Evolutionary conservation across 2,797 vertebrate species (phyloP).

Genomic region (Urosaurus nigricauda): DNA sequence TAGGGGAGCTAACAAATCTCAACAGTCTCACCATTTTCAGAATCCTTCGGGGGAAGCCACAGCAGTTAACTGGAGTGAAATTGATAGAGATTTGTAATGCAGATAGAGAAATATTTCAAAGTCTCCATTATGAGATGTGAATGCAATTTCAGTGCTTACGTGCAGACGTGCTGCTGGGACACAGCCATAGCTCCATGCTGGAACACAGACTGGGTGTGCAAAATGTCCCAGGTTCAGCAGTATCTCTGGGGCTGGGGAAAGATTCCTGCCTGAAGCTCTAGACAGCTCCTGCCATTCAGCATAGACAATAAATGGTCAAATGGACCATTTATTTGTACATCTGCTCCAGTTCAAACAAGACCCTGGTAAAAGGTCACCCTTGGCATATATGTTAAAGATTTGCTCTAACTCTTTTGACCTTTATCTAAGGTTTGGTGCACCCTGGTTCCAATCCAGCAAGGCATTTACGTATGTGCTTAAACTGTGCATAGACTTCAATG

Average conservation of each 20-base stretch:
- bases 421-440: background rate
- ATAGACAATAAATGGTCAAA: background rate
- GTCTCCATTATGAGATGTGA: background rate
- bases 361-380: background rate
- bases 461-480: accelerated
- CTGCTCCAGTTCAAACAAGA: background rate
- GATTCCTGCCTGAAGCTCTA: background rate
- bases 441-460: background rate
- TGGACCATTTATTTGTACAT: no score
- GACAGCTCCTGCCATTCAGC: background rate
- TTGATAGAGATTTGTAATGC: background rate
- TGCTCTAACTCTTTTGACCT: accelerated
- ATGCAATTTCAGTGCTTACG: background rate
- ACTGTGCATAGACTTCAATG: background rate
- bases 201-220: background rate
- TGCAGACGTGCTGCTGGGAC: background rate
- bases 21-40: background rate
- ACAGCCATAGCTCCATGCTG: background rate
- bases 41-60: background rate
- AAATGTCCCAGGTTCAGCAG: background rate
- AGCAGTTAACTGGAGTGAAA: background rate
- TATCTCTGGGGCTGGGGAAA: background rate
- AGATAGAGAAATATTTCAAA: background rate
- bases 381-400: background rate
- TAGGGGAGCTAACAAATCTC: background rate